Conservation (phyloP, 2,113 vertebrate species). For the Scalopus aquaticus region DNA sequence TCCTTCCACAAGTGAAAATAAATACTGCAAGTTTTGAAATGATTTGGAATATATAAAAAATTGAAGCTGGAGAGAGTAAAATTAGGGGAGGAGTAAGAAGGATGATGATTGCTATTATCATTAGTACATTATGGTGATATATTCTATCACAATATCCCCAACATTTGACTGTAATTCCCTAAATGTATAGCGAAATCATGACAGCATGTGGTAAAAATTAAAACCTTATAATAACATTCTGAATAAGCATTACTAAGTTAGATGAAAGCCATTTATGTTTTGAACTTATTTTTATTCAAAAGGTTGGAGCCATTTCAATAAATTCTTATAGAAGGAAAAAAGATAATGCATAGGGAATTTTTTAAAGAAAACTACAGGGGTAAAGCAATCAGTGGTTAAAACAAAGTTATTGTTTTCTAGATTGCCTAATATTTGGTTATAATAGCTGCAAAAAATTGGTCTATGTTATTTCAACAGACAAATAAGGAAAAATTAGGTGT, state of each 20-base stretch:
- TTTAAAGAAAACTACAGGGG: background rate
- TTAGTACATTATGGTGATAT: background rate
- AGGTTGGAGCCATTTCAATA: background rate
- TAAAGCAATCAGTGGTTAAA: background rate
- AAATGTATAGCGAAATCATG: background rate
- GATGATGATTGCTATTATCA: background rate
- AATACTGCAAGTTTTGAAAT: constrained; percentile 7
- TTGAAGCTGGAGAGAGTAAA: background rate
- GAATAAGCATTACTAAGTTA: background rate
- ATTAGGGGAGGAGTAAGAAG: background rate
- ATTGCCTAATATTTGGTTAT: background rate
- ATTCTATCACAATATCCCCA: background rate
- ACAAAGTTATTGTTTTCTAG: background rate
- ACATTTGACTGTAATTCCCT: background rate
- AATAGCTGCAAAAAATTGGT: background rate
- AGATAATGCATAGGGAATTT: background rate
- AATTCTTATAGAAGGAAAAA: background rate
- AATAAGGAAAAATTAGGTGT: background rate
- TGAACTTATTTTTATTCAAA: constrained; percentile 4
- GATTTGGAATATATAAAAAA: background rate
- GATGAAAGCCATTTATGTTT: background rate
- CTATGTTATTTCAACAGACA: constrained; percentile 28
- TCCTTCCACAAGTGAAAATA: constrained; percentile 33
- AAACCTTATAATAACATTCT: background rate
- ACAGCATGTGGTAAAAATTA: background rate